Evolutionary conservation across 2,888 invertebrate genomes (phyloP).

Genomic region (Blera fallax): DNA sequence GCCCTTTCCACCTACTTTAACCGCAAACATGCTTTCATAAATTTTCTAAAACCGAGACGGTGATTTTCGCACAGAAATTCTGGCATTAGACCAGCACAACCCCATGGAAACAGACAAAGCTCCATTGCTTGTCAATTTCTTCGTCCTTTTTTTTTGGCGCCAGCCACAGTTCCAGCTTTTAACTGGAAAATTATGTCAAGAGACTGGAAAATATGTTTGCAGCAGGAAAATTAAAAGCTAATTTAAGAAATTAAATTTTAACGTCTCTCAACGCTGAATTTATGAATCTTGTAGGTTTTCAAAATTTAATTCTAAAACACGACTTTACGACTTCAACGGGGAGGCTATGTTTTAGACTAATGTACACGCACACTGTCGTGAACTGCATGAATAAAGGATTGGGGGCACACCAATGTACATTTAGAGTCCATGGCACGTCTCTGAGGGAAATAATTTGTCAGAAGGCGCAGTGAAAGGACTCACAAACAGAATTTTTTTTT

Average conservation of each 20-base stretch:
- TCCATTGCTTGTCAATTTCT: conserved; percentile 2
- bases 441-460: conserved; percentile 8
- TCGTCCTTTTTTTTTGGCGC: neutral
- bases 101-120: neutral
- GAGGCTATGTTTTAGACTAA: conserved; percentile 2
- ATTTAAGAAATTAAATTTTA: conserved; percentile 49
- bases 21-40: conserved; percentile 45
- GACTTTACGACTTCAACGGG: conserved; percentile 6
- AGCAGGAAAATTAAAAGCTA: conserved; percentile 16
- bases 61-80: conserved; percentile 21
- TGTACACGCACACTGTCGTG: conserved; percentile 9
- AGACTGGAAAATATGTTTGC: conserved; percentile 47
- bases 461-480: neutral
- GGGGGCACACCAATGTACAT: neutral
- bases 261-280: conserved; percentile 22
- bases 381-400: conserved; percentile 46
- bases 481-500: conserved; percentile 1
- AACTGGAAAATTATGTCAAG: conserved; percentile 40
- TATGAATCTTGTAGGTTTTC: conserved; percentile 22
- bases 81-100: conserved; percentile 44
- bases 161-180: neutral
- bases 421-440: conserved; percentile 45
- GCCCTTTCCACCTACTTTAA: neutral
- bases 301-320: conserved; percentile 8
- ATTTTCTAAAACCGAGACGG: neutral